Evolutionary conservation across 53 echinoderm and acorn worm species (phyloP).

Genomic region (Astropecten irregularis): DNA sequence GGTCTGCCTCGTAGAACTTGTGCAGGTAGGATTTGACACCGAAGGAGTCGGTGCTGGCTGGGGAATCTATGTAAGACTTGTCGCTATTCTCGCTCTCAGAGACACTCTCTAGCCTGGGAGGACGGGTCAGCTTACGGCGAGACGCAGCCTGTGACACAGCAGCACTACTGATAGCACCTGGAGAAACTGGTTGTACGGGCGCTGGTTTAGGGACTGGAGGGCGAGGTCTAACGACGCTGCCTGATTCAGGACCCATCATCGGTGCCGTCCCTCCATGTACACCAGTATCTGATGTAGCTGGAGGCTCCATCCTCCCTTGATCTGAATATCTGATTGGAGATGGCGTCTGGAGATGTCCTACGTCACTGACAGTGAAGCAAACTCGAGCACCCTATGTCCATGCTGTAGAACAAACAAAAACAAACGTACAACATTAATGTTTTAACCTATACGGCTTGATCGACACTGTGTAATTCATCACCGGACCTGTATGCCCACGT

Average conservation of each 20-base stretch:
- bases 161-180: not conserved
- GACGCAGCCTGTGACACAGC: slow-evolving; percentile 39
- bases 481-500: no score
- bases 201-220: slow-evolving; percentile 45
- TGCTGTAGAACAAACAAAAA: not conserved
- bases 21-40: slow-evolving; percentile 95
- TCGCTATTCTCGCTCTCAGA: slow-evolving; percentile 93
- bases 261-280: not conserved
- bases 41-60: slow-evolving; percentile 82
- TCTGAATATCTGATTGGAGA: not conserved
- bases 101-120: slow-evolving; percentile 92
- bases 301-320: slow-evolving; percentile 15
- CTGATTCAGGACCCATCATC: not conserved
- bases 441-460: no score
- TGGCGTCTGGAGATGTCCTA: not conserved
- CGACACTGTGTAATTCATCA: no score
- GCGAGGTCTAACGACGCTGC: slow-evolving; percentile 41
- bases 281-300: not conserved
- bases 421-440: not conserved
- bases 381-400: not conserved
- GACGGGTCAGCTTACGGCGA: slow-evolving; percentile 78
- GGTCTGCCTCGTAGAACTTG: slow-evolving; percentile 97
- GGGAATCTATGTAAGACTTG: slow-evolving; percentile 63
- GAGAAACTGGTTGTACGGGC: slow-evolving; percentile 1
- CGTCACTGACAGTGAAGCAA: not conserved